These are phyloP conservation scores for Paracentrotus lividus DNA, from an alignment of 53 echinoderm and acorn worm species.

Conservation along the genomic window DNA sequence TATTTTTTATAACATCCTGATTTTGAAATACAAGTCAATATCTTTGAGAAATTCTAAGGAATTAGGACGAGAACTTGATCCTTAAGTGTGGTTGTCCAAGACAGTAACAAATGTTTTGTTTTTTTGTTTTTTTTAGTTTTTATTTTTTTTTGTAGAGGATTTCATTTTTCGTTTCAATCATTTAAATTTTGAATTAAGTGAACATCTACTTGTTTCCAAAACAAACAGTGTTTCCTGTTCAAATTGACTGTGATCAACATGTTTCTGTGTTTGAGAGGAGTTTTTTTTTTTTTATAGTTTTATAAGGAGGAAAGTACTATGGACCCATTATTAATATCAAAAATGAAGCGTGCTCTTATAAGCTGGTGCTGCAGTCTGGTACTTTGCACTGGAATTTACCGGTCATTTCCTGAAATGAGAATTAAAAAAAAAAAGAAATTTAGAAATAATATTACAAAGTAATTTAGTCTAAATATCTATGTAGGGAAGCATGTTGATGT, in stretches of 20 bases:
- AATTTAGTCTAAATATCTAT: no score
- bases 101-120: no score
- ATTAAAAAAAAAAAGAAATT: not conserved
- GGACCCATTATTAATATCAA: not conserved
- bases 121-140: no score
- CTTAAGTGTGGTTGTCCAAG: no score
- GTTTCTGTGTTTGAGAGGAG: not conserved
- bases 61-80: no score
- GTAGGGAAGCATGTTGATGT: no score
- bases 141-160: not conserved
- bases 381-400: slow-evolving; percentile 67
- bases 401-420: slow-evolving; percentile 26
- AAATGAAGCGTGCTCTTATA: slow-evolving; percentile 39
- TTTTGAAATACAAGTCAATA: no score
- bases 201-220: not conserved
- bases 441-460: no score
- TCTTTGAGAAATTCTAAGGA: no score
- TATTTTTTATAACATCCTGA: no score
- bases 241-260: not conserved
- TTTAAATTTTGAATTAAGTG: not conserved
- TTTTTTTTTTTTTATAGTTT: not conserved
- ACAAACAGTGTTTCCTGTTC: no score
- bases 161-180: not conserved
- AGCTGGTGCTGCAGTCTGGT: slow-evolving; percentile 53
- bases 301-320: not conserved